phyloP scores from a whole-genome alignment of 1,140 invertebrate species.

The Idris sp. region DNA sequence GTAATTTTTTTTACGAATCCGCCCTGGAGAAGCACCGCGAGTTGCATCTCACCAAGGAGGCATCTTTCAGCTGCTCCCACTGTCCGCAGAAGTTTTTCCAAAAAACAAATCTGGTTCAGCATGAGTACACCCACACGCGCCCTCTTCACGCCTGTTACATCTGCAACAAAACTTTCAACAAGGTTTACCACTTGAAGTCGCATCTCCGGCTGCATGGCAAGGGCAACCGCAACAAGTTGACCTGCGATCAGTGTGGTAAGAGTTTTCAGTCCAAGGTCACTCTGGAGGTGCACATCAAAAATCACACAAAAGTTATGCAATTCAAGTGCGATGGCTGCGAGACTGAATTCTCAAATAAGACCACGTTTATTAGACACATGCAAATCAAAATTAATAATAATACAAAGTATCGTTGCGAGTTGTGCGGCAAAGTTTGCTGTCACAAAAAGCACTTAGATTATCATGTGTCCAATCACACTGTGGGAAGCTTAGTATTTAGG shows the following conservation, averaged over 20 bases:
- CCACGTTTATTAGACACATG: conserved; percentile 14
- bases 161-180: conserved; percentile 33
- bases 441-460: conserved; percentile 24
- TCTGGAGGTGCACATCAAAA: conserved; percentile 16
- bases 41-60: conserved; percentile 29
- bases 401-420: conserved; percentile 27
- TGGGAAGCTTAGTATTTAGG: conserved; percentile 4
- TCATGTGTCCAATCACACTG: conserved; percentile 10
- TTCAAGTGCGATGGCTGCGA: conserved; percentile 25
- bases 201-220: conserved; percentile 14
- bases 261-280: conserved; percentile 7
- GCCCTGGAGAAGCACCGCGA: conserved; percentile 38
- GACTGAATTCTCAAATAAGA: conserved; percentile 6
- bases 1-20: conserved; percentile 43
- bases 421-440: conserved; percentile 33
- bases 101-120: conserved; percentile 37
- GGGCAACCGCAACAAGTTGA: background rate
- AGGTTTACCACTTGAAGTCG: conserved; percentile 22
- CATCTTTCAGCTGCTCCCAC: conserved; percentile 11
- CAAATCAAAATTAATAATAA: conserved; percentile 26
- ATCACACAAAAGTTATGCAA: background rate
- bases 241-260: conserved; percentile 33
- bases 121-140: conserved; percentile 32
- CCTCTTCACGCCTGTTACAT: conserved; percentile 12
- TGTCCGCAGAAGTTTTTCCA: conserved; percentile 49